Evolutionary conservation across 2,113 vertebrate genomes (phyloP), one percentile per base, ranked within the genome.

Genomic region (Phalacrocorax carbo): DNA sequence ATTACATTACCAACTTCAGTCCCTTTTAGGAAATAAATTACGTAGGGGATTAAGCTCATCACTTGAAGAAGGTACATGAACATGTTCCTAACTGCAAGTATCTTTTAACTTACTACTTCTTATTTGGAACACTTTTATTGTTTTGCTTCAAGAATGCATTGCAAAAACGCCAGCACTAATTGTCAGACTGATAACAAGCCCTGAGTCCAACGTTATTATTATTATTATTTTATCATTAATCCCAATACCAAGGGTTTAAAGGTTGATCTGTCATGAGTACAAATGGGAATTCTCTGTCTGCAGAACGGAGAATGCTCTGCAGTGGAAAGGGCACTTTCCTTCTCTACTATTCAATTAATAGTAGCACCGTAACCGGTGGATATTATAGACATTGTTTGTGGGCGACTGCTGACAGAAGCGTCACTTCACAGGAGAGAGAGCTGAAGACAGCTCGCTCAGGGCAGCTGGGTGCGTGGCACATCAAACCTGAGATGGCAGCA

Each of bases 311-410:
- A 30, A 60, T 34, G 7, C 26, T 78, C 42, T 73, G 14, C 42
- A 64, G 75, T 1, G 5, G 42, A 61, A 91, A 52, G n/a, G 49
- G 21, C 48, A 42, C 16, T 92, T 21, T 77, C 44, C 62, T 76
- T 38, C 49, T 54, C 21, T 22, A 29, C 18, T 54, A 14, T 42
- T 48, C 77, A 66, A 77, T 51, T 66, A 66, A 23, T 7, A 73
- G 36, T 3, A 70, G 79, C 29, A 42, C 30, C 22, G 36, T 34
- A 20, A 62, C 48, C 0, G 0, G 65, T 30, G n/a, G 23, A 6
- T 83, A 32, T 55, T 83, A 48, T 8, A 80, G 68, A 73, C 0
- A 9, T 5, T 73, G 38, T 58, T 60, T 2, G 4, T 52, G 58
- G n/a, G 65, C 77, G 40, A 65, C 40, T 77, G 69, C 44, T 84